Percentiles rank a stretch among this genome's conserved stretches.
Evolutionary conservation across 2,888 invertebrate species (phyloP).

Genomic region (Pristionchus japonicus): DNA sequence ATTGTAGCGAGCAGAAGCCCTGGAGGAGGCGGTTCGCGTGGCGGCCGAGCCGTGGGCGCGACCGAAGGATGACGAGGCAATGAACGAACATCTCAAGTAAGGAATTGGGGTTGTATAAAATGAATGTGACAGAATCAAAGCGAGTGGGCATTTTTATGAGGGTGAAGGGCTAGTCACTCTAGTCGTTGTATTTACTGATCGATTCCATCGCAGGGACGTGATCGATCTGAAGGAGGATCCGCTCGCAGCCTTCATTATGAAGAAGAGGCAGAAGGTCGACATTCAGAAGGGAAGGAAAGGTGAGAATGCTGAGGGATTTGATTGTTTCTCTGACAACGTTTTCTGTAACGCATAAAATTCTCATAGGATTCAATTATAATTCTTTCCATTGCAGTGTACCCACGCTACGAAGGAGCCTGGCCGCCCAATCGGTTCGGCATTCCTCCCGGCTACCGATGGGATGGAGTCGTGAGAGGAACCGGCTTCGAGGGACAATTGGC

Average conservation of each 20-base stretch:
- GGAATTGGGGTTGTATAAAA: no score
- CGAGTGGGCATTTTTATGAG: no score
- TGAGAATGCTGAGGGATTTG: no score
- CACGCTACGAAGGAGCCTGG: slow-evolving; percentile 84
- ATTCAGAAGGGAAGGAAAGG: slow-evolving; percentile 66
- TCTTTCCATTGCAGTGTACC: slow-evolving; percentile 73
- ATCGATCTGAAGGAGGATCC: slow-evolving; percentile 89
- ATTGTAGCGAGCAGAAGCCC: slow-evolving; percentile 80
- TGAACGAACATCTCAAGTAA: slow-evolving; percentile 84
- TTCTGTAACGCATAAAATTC: no score
- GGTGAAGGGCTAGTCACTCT: no score
- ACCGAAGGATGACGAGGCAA: slow-evolving; percentile 88
- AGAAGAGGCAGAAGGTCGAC: slow-evolving; percentile 82
- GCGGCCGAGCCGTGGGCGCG: slow-evolving; percentile 92
- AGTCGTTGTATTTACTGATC: no score
- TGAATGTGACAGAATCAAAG: no score
- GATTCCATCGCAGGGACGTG: slow-evolving; percentile 79
- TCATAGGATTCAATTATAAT: no score
- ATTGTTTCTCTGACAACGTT: no score
- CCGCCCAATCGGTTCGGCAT: slow-evolving; percentile 91
- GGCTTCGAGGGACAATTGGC: slow-evolving; percentile 90
- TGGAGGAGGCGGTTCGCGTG: slow-evolving; percentile 86
- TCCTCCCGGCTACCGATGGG: slow-evolving; percentile 95
- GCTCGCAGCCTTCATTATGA: slow-evolving; percentile 84
- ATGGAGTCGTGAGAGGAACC: slow-evolving; percentile 84